phyloP scores from a whole-genome alignment of 1,140 invertebrate genomes.

The Manduca sexta region DNA sequence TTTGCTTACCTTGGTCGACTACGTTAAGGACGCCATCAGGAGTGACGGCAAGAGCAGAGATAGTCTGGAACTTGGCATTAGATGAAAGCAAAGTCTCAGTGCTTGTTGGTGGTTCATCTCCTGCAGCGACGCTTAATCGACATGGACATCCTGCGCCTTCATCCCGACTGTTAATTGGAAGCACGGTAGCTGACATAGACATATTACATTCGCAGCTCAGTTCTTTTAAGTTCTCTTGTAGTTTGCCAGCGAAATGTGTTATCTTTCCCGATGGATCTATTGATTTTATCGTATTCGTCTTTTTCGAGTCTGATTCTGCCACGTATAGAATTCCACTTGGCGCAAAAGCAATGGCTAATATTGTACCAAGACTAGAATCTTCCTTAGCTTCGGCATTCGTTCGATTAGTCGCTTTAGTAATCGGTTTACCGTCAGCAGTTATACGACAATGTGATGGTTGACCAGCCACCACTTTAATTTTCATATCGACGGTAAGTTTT shows the following conservation, averaged over 20 bases:
- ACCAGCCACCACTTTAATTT: conserved; percentile 92
- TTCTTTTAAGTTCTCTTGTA: conserved; percentile 76
- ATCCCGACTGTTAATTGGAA: conserved; percentile 55
- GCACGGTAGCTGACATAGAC: conserved; percentile 72
- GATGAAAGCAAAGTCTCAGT: conserved; percentile 90
- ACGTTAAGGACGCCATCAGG: conserved; percentile 95
- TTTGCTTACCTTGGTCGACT: conserved; percentile 88
- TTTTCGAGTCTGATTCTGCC: conserved; percentile 92
- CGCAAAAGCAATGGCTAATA: conserved; percentile 90
- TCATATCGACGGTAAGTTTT: conserved; percentile 92
- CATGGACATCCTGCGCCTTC: conserved; percentile 74
- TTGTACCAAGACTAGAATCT: conserved; percentile 79
- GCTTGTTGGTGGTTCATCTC: conserved; percentile 81
- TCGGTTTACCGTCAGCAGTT: conserved; percentile 55
- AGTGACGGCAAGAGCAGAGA: conserved; percentile 93
- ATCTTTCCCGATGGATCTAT: conserved; percentile 89
- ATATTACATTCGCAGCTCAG: conserved; percentile 75
- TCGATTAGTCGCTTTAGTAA: conserved; percentile 48
- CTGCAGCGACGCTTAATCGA: conserved; percentile 59
- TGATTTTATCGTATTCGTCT: conserved; percentile 90
- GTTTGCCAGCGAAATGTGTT: conserved; percentile 86
- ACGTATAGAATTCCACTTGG: conserved; percentile 95
- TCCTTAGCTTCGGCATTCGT: conserved; percentile 57
- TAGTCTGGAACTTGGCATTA: conserved; percentile 91
- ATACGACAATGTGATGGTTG: conserved; percentile 89